Evolutionary conservation across 2,113 vertebrate genomes (phyloP).

Genomic region (Puntigrus tetrazona): DNA sequence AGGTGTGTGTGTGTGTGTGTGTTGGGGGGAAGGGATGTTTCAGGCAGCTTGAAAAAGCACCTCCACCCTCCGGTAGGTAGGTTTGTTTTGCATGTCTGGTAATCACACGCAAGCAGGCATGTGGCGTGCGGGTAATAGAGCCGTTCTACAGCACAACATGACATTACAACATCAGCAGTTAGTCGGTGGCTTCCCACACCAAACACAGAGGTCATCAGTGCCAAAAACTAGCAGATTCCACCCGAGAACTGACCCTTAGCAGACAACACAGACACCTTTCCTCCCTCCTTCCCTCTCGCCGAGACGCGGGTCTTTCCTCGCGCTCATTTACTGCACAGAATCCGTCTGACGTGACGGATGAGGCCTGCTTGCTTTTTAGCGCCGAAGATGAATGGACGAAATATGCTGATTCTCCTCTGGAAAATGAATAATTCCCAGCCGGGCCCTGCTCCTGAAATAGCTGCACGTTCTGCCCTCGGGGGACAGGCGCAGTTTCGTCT

Average conservation of each 20-base stretch:
- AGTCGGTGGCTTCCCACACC: constrained; percentile 64
- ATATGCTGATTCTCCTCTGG: constrained; percentile 37
- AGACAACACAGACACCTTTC: constrained; percentile 18
- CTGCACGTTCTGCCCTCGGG: constrained; percentile 15
- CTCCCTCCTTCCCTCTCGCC: neutral
- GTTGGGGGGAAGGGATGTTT: constrained; percentile 28
- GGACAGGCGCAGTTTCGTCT: constrained; percentile 1
- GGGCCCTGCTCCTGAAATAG: constrained; percentile 26
- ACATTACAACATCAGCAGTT: constrained; percentile 71
- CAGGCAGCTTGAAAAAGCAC: constrained; percentile 42
- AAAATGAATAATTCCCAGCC: constrained; percentile 31
- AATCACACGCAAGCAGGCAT: constrained; percentile 71
- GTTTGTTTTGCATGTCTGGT: constrained; percentile 76
- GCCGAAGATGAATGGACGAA: constrained; percentile 41
- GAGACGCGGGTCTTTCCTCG: constrained; percentile 51
- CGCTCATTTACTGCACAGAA: constrained; percentile 55
- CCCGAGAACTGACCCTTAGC: constrained; percentile 32
- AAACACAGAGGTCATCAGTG: constrained; percentile 69
- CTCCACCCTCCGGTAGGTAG: constrained; percentile 58
- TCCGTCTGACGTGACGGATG: constrained; percentile 64
- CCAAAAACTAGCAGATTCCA: constrained; percentile 31
- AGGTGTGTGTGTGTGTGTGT: constrained; percentile 13
- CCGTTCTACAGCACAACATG: constrained; percentile 67
- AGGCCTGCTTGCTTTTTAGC: constrained; percentile 60
- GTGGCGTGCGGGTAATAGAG: constrained; percentile 70